Evolutionary conservation across 92 coral and sea anemone species (phyloP).

Genomic region (Chrysogorgia sp.): DNA sequence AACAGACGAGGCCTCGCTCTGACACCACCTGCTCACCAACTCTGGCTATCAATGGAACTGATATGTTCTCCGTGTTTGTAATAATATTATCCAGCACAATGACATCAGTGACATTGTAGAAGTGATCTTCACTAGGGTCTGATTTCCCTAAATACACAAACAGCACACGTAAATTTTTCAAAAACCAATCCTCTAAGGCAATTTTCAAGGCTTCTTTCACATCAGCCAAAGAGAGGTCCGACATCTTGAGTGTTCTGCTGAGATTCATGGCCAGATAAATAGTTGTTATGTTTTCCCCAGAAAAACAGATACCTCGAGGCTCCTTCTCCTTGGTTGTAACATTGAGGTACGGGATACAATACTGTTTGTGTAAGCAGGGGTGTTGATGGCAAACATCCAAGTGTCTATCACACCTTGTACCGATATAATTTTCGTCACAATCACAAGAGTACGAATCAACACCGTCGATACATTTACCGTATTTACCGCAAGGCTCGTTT

Average conservation of each 20-base stretch:
- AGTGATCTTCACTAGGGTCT: neutral
- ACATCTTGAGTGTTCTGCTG: neutral
- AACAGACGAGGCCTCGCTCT: slow-evolving; percentile 13
- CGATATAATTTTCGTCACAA: slow-evolving; percentile 61
- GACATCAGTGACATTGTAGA: slow-evolving; percentile 28
- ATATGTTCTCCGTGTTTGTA: neutral
- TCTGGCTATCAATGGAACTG: slow-evolving; percentile 29
- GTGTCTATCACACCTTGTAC: slow-evolving; percentile 71
- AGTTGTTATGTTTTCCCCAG: slow-evolving; percentile 6
- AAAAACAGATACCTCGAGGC: slow-evolving; percentile 14
- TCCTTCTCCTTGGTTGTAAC: neutral
- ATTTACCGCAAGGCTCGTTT: slow-evolving; percentile 39
- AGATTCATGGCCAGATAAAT: slow-evolving; percentile 6
- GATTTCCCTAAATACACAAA: neutral
- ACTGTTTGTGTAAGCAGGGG: slow-evolving; percentile 45
- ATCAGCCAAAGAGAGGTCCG: neutral
- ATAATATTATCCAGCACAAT: neutral
- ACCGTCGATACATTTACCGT: slow-evolving; percentile 9
- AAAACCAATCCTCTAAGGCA: slow-evolving; percentile 33
- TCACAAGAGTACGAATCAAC: neutral
- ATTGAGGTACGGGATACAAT: slow-evolving; percentile 53
- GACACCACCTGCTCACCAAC: slow-evolving; percentile 18
- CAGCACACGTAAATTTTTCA: neutral
- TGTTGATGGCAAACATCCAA: slow-evolving; percentile 49
- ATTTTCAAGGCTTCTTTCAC: neutral